A percentile compares a stretch with the other conserved stretches of the same genome.
Conservation (phyloP, 2,888 invertebrate species). For the Rhamnusium bicolor region DNA sequence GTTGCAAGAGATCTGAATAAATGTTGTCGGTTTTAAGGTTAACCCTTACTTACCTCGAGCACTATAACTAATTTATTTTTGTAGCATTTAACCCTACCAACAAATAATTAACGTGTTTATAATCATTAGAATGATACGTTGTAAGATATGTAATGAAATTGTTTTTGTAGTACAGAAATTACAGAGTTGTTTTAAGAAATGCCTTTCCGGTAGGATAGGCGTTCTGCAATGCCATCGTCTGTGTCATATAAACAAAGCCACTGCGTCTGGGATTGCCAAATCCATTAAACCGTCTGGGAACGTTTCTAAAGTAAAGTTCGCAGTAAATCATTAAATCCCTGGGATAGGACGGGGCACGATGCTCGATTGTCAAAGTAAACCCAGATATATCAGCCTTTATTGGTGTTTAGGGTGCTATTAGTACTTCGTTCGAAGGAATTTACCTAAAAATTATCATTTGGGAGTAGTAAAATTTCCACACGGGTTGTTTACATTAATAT, state of each 20-base stretch:
- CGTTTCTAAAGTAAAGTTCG: constrained; percentile 27
- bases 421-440: neutral
- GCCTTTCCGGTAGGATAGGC: neutral
- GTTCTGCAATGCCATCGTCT: neutral
- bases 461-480: neutral
- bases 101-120: no score
- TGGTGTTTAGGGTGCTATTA: constrained; percentile 14
- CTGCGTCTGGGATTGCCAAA: constrained; percentile 18
- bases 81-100: neutral
- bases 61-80: no score
- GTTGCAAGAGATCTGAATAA: no score
- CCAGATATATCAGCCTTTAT: constrained; percentile 23
- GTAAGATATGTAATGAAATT: neutral
- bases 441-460: neutral
- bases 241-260: constrained; percentile 14
- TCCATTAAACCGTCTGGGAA: constrained; percentile 35
- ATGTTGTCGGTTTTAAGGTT: no score
- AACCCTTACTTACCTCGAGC: no score
- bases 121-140: neutral
- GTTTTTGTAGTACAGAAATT: neutral
- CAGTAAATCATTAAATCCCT: constrained; percentile 28
- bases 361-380: constrained; percentile 17
- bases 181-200: neutral
- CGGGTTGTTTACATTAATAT: neutral
- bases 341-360: constrained; percentile 2